Evolutionary conservation across 2,888 invertebrate species (phyloP).

Genomic region (Catotricha subobsoleta): DNA sequence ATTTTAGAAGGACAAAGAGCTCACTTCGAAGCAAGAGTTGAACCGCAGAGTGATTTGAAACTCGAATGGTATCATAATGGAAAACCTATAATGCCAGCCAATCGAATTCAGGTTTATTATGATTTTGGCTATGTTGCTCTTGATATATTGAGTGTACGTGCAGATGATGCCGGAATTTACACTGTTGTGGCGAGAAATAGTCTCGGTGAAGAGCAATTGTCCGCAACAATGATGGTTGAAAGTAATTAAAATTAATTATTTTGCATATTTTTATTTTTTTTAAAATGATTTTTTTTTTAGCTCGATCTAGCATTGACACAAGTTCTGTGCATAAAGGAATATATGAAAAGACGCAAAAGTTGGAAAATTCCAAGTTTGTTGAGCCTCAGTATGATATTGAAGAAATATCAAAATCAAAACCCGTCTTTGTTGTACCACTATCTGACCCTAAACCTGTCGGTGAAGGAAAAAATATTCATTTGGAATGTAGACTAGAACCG

Average conservation of each 20-base stretch:
- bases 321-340: slow-evolving; percentile 76
- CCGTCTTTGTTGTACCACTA: slow-evolving; percentile 80
- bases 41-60: slow-evolving; percentile 81
- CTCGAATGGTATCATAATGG: slow-evolving; percentile 98
- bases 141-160: slow-evolving; percentile 80
- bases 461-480: slow-evolving; percentile 78
- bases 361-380: slow-evolving; percentile 70
- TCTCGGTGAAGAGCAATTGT: slow-evolving; percentile 71
- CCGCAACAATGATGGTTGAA: slow-evolving; percentile 72
- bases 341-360: slow-evolving; percentile 69
- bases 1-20: slow-evolving; percentile 86
- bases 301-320: slow-evolving; percentile 74
- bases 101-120: slow-evolving; percentile 82
- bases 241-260: slow-evolving; percentile 44
- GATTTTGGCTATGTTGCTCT: slow-evolving; percentile 96
- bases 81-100: slow-evolving; percentile 70
- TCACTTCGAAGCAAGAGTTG: slow-evolving; percentile 87
- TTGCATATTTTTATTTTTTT: slow-evolving; percentile 1
- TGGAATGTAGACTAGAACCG: slow-evolving; percentile 82
- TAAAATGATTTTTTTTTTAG: slow-evolving; percentile 32
- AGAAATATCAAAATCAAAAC: slow-evolving; percentile 84
- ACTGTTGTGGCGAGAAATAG: slow-evolving; percentile 84
- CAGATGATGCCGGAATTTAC: slow-evolving; percentile 85
- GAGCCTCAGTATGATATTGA: slow-evolving; percentile 81
- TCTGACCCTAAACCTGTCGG: slow-evolving; percentile 69